Evolutionary conservation across 2,113 vertebrate genomes (phyloP).

Genomic region (Vireo altiloquus): DNA sequence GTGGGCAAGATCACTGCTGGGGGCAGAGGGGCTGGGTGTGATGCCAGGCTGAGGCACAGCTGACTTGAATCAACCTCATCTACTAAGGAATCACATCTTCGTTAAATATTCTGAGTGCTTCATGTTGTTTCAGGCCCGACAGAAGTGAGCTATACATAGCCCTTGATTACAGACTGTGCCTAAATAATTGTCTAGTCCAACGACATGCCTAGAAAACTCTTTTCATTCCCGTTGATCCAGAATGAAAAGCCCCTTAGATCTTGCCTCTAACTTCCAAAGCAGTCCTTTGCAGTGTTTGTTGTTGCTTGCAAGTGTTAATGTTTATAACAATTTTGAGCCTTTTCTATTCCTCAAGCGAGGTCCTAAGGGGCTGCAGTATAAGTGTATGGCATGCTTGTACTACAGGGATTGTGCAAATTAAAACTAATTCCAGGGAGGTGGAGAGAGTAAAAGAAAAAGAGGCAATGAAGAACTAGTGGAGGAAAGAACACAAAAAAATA

Average conservation of each 20-base stretch:
- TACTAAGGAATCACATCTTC: not conserved
- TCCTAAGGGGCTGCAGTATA: not conserved
- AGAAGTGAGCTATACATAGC: not conserved
- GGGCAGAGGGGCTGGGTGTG: not conserved
- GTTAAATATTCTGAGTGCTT: not conserved
- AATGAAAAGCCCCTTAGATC: not conserved
- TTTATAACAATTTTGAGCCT: not conserved
- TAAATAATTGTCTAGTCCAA: not conserved
- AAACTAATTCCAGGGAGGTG: not conserved
- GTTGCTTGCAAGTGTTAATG: not conserved
- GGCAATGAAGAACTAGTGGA: not conserved
- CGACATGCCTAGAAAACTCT: not conserved
- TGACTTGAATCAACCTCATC: not conserved
- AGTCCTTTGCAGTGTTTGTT: not conserved
- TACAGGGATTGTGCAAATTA: not conserved
- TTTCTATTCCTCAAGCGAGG: not conserved
- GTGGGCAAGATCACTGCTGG: not conserved
- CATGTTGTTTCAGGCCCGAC: not conserved
- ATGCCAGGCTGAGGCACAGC: not conserved
- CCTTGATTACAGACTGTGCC: not conserved
- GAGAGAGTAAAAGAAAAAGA: not conserved
- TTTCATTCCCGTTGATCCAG: not conserved
- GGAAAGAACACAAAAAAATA: slow-evolving; percentile 22
- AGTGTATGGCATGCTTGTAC: not conserved
- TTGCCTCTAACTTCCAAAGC: not conserved